Evolutionary conservation across 2,113 vertebrate species (phyloP).

Genomic region (Cinclus mexicanus): DNA sequence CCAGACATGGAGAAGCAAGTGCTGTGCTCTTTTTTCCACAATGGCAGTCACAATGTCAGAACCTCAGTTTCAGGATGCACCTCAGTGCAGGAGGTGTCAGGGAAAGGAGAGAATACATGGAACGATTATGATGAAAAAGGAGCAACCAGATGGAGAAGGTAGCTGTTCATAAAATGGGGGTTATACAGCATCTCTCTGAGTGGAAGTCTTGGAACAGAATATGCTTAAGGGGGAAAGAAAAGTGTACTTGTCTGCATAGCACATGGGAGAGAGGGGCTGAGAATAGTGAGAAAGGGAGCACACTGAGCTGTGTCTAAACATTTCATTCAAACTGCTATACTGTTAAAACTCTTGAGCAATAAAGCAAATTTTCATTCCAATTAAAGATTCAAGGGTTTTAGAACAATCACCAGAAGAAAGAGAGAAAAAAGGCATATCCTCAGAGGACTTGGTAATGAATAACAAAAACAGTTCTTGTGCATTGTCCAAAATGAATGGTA

Average conservation of each 20-base stretch:
- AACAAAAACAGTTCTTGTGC: conserved; percentile 14
- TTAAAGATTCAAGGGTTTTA: conserved; percentile 58
- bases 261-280: neutral
- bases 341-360: conserved; percentile 62
- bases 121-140: neutral
- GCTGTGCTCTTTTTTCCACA: neutral
- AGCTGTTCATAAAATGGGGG: neutral
- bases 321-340: conserved; percentile 44
- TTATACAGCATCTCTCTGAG: neutral
- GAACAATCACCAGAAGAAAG: conserved; percentile 49
- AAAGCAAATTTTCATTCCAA: conserved; percentile 56
- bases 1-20: neutral
- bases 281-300: neutral
- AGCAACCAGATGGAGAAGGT: neutral
- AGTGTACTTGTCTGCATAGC: neutral
- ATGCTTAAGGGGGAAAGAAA: neutral
- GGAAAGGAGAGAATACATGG: neutral
- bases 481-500: conserved; percentile 18
- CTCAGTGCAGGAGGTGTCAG: neutral
- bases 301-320: conserved; percentile 10
- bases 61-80: neutral
- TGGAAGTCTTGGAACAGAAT: neutral
- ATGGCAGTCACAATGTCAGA: neutral
- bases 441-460: conserved; percentile 50
- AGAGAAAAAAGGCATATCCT: conserved; percentile 24